phyloP scores from a whole-genome alignment of 2,797 vertebrate genomes.

The Lithobates pipiens region DNA sequence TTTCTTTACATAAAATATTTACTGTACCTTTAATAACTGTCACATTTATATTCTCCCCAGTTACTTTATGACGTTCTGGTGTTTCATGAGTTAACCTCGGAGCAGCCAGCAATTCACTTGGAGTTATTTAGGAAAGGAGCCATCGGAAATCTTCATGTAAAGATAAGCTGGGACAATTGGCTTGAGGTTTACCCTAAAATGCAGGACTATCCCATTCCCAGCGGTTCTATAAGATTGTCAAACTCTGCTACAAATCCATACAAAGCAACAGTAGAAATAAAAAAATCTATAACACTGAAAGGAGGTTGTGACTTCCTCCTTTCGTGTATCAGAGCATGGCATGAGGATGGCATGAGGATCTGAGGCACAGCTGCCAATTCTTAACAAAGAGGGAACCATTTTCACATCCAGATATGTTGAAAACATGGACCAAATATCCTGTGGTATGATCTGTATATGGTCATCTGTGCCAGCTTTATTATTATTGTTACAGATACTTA shows the following conservation, averaged over 20 bases:
- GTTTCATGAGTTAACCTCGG: too few species aligned
- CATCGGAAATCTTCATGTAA: not conserved
- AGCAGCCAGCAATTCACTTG: too few species aligned
- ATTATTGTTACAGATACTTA: too few species aligned
- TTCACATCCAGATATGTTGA: conserved; percentile 1
- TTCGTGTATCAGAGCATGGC: not conserved
- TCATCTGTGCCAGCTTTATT: too few species aligned
- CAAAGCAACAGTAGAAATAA: not conserved
- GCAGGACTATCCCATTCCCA: too few species aligned
- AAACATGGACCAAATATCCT: not conserved
- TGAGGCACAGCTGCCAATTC: not conserved
- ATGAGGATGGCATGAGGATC: not conserved
- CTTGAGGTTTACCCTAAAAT: not conserved
- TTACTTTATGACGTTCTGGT: too few species aligned
- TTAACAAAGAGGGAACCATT: not conserved
- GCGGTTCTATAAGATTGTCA: too few species aligned
- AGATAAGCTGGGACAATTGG: not conserved
- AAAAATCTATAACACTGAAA: not conserved
- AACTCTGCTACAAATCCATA: not conserved
- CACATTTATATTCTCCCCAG: too few species aligned
- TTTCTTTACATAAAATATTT: too few species aligned
- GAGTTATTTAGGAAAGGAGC: not conserved
- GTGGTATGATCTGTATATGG: too few species aligned
- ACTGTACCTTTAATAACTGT: too few species aligned
- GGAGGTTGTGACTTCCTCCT: not conserved